Conservation (phyloP, 2,888 invertebrate genomes). For the Pseudococcus jackbeardsleyi region DNA sequence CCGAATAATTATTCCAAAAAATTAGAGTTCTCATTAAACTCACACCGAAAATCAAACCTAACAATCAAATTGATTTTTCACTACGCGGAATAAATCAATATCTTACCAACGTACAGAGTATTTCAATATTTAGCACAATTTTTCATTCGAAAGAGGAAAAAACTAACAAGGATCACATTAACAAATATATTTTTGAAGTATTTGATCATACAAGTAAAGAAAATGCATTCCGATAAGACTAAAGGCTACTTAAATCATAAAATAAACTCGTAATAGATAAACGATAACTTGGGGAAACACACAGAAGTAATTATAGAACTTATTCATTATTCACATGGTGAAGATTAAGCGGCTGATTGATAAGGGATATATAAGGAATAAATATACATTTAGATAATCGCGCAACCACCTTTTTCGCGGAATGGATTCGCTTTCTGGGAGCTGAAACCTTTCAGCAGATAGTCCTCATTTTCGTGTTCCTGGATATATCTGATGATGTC, state of each 20-base stretch:
- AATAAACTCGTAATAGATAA: constrained; percentile 6
- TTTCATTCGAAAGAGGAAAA: background rate
- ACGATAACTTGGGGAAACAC: background rate
- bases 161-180: background rate
- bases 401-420: constrained; percentile 92
- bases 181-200: background rate
- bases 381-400: constrained; percentile 77
- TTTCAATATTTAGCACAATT: no score
- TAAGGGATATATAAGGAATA: background rate
- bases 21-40: no score
- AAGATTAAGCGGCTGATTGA: constrained; percentile 4
- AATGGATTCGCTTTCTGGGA: constrained; percentile 96
- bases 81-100: no score
- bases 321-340: constrained; percentile 5
- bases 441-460: constrained; percentile 91
- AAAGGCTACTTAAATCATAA: background rate
- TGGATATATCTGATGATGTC: constrained; percentile 92
- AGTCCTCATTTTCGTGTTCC: constrained; percentile 94
- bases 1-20: no score
- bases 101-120: no score
- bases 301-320: background rate
- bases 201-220: background rate
- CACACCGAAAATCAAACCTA: no score
- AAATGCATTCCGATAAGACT: constrained; percentile 27
- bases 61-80: no score